A percentile compares a stretch with the other conserved stretches of the same genome.
Conservation (phyloP, 2,797 vertebrate species). For the Nyctibius grandis region DNA sequence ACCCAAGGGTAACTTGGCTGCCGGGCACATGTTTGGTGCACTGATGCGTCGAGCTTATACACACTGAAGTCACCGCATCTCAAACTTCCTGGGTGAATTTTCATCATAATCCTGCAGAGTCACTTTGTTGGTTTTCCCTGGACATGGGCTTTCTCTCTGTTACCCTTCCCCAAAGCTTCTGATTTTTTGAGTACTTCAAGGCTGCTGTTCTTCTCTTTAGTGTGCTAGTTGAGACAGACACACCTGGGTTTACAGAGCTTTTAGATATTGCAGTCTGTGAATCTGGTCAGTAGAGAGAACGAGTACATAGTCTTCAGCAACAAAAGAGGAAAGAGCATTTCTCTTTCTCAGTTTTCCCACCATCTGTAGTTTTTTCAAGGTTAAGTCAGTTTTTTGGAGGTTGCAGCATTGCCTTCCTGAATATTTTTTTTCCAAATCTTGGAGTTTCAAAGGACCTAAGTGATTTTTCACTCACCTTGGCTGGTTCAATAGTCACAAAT, state of each 20-base stretch:
- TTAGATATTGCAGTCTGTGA: neutral
- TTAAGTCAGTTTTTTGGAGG: neutral
- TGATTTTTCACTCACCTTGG: neutral
- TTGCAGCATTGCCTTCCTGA: neutral
- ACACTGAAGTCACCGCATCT: neutral
- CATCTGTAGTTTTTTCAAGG: neutral
- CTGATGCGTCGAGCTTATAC: rapidly evolving
- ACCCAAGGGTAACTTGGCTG: neutral
- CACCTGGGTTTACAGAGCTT: neutral
- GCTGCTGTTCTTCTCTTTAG: rapidly evolving
- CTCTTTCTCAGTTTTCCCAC: neutral
- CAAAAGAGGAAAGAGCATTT: neutral
- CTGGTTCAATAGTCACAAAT: neutral
- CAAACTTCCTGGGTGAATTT: neutral
- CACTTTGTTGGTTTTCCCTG: neutral
- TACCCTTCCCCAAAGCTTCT: neutral
- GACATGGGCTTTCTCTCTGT: neutral
- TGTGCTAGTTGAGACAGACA: neutral
- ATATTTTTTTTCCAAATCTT: neutral
- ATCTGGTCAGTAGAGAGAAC: neutral
- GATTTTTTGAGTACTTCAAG: neutral
- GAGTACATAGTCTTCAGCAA: neutral
- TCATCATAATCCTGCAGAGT: neutral
- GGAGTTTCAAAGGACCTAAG: neutral
- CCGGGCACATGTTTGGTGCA: rapidly evolving